Conservation (phyloP, 2,113 vertebrate genomes). For the Nicator chloris region DNA sequence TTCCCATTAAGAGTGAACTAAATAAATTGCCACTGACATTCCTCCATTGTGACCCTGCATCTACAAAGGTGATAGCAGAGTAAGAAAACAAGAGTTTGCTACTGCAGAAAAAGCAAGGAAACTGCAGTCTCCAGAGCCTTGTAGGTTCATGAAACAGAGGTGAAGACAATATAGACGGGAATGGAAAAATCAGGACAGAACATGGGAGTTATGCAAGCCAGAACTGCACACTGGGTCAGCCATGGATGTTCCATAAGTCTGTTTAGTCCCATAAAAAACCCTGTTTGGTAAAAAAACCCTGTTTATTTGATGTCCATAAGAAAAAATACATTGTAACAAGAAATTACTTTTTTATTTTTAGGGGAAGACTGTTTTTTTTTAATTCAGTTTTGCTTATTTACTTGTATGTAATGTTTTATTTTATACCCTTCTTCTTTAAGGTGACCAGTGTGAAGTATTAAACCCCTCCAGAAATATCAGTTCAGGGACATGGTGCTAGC, state of each 20-base stretch:
- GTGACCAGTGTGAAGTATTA: not conserved
- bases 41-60: not conserved
- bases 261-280: not conserved
- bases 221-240: not conserved
- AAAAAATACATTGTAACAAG: not conserved
- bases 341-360: not conserved
- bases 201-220: not conserved
- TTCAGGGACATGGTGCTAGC: not conserved
- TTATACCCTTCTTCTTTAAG: not conserved
- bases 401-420: not conserved
- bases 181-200: not conserved
- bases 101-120: not conserved
- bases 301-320: not conserved
- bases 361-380: fast-evolving
- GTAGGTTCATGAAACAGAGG: not conserved
- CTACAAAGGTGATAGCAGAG: not conserved
- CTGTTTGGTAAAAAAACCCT: not conserved
- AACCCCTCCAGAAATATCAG: not conserved
- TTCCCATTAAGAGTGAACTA: not conserved
- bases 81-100: not conserved
- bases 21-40: not conserved
- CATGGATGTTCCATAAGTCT: not conserved
- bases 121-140: not conserved
- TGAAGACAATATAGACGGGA: not conserved
- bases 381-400: not conserved